phyloP scores from a whole-genome alignment of 2,888 invertebrate genomes.

The Pseudococcus jackbeardsleyi region DNA sequence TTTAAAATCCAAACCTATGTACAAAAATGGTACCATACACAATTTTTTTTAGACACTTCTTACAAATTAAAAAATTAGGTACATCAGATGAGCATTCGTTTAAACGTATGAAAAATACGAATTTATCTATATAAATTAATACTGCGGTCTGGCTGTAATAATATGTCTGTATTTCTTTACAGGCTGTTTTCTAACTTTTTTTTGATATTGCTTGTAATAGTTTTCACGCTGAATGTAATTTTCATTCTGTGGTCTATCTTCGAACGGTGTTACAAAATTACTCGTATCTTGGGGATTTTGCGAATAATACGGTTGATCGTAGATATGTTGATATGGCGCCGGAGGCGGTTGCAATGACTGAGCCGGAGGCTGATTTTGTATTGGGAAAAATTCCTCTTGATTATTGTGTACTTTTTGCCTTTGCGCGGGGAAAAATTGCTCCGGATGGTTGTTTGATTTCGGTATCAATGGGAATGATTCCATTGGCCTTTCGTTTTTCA shows the following conservation, averaged over 20 bases:
- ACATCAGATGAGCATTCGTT: not conserved
- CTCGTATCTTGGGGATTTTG: not conserved
- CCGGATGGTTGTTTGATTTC: slow-evolving; percentile 26
- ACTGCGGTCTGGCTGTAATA: not conserved
- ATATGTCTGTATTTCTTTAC: slow-evolving; percentile 15
- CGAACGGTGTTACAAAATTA: not conserved
- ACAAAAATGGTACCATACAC: too few species aligned
- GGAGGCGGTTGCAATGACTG: slow-evolving; percentile 15
- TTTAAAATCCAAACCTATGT: too few species aligned
- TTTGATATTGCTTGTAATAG: slow-evolving; percentile 52
- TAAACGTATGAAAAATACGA: not conserved
- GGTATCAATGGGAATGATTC: slow-evolving; percentile 29
- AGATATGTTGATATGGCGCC: slow-evolving; percentile 32
- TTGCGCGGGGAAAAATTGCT: not conserved
- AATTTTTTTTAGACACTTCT: too few species aligned
- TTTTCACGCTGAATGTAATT: slow-evolving; percentile 55
- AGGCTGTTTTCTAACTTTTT: slow-evolving; percentile 24
- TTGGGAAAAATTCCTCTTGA: not conserved
- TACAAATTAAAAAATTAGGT: too few species aligned
- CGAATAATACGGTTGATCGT: slow-evolving; percentile 6
- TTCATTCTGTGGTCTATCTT: slow-evolving; percentile 10
- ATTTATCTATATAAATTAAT: not conserved
- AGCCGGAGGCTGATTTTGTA: not conserved
- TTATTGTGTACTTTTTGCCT: slow-evolving; percentile 10
- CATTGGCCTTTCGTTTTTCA: slow-evolving; percentile 67